Percentiles rank a stretch among this genome's conserved stretches.
Conservation (phyloP, 2,888 invertebrate genomes). For the Cetonia aurata region DNA sequence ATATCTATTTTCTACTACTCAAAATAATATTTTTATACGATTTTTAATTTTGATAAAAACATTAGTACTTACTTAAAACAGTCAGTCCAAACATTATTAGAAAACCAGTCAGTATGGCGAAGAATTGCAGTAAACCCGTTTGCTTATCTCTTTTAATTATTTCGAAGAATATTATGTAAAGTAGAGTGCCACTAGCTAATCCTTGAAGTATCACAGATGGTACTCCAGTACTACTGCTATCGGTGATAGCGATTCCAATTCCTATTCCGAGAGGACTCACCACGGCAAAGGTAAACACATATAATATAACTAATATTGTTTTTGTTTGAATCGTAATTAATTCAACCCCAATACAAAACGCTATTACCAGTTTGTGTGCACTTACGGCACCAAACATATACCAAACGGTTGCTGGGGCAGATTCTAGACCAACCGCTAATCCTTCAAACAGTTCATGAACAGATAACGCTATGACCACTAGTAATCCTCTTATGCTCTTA, state of each 20-base stretch:
- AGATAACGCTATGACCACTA: slow-evolving; percentile 86
- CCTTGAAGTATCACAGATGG: slow-evolving; percentile 82
- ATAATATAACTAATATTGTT: slow-evolving; percentile 72
- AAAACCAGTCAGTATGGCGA: slow-evolving; percentile 78
- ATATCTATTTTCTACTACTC: too few species aligned
- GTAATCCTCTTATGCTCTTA: slow-evolving; percentile 74
- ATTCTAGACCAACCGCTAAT: slow-evolving; percentile 83
- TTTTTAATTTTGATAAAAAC: background rate
- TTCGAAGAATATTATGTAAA: slow-evolving; percentile 98
- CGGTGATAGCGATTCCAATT: slow-evolving; percentile 73
- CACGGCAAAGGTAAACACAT: slow-evolving; percentile 81
- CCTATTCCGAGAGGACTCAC: slow-evolving; percentile 86
- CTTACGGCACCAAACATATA: slow-evolving; percentile 88
- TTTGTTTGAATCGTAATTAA: slow-evolving; percentile 79
- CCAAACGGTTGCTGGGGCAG: slow-evolving; percentile 73
- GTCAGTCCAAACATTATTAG: slow-evolving; percentile 74
- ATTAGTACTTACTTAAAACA: slow-evolving; percentile 53
- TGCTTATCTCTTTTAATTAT: slow-evolving; percentile 76
- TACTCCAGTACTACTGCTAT: slow-evolving; percentile 72
- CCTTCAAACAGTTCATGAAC: slow-evolving; percentile 91
- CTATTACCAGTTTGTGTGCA: slow-evolving; percentile 88
- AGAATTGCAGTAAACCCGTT: slow-evolving; percentile 75
- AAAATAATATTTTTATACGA: background rate
- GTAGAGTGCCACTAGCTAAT: slow-evolving; percentile 90
- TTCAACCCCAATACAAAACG: slow-evolving; percentile 90